These are phyloP conservation scores for Spongilla lacustris DNA, from an alignment of 37 sponge, comb jelly and placozoan genomes.

Conservation along the genomic window DNA sequence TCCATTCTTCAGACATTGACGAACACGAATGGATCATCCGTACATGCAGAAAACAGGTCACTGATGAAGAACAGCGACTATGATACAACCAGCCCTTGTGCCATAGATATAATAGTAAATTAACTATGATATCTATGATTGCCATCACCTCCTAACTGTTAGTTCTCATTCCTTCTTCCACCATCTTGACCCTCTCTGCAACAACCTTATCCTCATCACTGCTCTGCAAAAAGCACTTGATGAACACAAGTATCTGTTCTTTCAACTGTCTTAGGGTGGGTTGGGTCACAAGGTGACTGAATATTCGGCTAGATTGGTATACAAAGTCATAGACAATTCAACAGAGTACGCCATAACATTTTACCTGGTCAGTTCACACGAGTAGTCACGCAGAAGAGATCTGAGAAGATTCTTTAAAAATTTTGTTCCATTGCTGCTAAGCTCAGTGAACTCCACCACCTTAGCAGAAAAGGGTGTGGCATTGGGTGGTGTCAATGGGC, in stretches of 20 bases:
- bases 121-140: not conserved
- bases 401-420: conserved; percentile 73
- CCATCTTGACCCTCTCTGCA: conserved; percentile 10
- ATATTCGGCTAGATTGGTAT: conserved; percentile 34
- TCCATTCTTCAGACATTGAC: conserved; percentile 66
- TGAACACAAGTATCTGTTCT: conserved; percentile 62
- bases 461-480: conserved; percentile 12
- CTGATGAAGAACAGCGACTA: conserved; percentile 54
- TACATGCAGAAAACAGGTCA: conserved; percentile 88
- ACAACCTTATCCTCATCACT: not conserved
- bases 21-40: conserved; percentile 97
- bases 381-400: conserved; percentile 53
- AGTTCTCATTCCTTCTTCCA: conserved; percentile 36
- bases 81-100: not conserved
- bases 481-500: not conserved
- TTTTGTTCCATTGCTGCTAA: conserved; percentile 48
- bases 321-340: not conserved
- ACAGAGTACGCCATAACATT: not conserved
- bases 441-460: conserved; percentile 85
- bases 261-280: conserved; percentile 51
- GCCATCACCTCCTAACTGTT: not conserved
- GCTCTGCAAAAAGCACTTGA: conserved; percentile 48
- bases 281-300: conserved; percentile 38
- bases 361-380: not conserved
- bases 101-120: no score